Percentiles rank a stretch among this genome's conserved stretches.
These are phyloP conservation scores for Apogon hyalosoma DNA, from an alignment of 2,797 vertebrate genomes.

Conservation along the genomic window DNA sequence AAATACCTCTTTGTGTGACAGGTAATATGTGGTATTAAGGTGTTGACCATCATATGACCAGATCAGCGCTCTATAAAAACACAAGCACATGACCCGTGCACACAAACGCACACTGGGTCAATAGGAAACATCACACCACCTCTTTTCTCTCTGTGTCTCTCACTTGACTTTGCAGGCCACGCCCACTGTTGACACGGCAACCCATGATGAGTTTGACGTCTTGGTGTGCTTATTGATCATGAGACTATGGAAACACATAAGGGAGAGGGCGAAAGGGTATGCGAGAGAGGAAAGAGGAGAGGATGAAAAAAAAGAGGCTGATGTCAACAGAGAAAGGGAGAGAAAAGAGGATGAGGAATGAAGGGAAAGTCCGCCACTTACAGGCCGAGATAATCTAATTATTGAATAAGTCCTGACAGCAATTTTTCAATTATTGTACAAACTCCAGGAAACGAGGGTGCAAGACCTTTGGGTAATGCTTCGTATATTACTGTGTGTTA, in stretches of 20 bases:
- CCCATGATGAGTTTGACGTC: constrained; percentile 21
- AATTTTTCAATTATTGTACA: constrained; percentile 36
- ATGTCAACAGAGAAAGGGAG: constrained; percentile 3
- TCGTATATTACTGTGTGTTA: neutral
- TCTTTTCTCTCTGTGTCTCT: no score
- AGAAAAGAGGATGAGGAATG: constrained; percentile 1
- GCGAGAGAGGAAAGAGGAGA: neutral
- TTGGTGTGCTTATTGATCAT: constrained; percentile 49
- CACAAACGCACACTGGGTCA: neutral
- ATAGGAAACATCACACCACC: constrained; percentile 48
- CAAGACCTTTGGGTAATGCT: constrained; percentile 4
- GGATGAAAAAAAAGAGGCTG: neutral
- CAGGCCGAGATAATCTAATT: constrained; percentile 34
- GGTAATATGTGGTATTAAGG: constrained; percentile 45
- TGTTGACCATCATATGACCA: constrained; percentile 65
- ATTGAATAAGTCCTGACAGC: constrained; percentile 46
- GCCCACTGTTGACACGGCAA: constrained; percentile 41
- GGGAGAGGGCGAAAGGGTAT: neutral
- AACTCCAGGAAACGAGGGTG: constrained; percentile 5
- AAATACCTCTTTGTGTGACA: constrained; percentile 12
- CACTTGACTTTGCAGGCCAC: constrained; percentile 51
- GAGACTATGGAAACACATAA: constrained; percentile 54
- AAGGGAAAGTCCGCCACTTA: constrained; percentile 30
- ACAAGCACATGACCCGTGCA: constrained; percentile 43
- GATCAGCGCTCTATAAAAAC: constrained; percentile 57